A percentile compares a stretch with the other conserved stretches of the same genome.
Conservation (phyloP, 2,113 vertebrate genomes). For the Seriola rivoliana region DNA sequence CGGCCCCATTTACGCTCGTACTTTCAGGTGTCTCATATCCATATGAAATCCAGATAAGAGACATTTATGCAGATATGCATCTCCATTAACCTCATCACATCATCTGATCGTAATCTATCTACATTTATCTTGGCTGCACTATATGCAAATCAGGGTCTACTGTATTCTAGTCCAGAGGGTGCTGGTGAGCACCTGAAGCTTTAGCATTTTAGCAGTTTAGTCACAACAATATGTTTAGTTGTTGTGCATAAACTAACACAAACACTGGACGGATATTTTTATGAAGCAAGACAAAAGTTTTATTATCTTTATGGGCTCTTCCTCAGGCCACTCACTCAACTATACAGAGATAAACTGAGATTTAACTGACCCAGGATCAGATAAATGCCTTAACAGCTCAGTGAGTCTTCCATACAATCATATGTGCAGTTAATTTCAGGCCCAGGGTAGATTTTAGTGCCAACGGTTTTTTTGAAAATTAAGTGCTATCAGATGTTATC, state of each 20-base stretch:
- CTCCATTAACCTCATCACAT: not conserved
- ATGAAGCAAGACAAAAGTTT: not conserved
- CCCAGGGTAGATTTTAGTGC: too few relatives aligned
- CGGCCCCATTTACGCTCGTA: not conserved
- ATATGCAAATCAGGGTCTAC: not conserved
- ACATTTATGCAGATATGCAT: not conserved
- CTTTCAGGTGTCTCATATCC: not conserved
- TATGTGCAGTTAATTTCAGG: not conserved
- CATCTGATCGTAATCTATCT: not conserved
- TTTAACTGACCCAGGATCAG: not conserved
- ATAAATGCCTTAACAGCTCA: not conserved
- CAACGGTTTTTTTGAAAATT: not conserved
- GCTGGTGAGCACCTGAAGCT: not conserved
- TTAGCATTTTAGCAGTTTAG: too few relatives aligned
- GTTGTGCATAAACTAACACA: not conserved
- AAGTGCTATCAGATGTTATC: not conserved
- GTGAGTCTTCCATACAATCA: not conserved
- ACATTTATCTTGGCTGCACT: not conserved
- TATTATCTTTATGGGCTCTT: not conserved
- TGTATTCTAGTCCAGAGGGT: not conserved
- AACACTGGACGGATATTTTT: not conserved
- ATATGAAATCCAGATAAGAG: not conserved
- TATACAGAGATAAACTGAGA: not conserved
- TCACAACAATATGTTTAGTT: not conserved
- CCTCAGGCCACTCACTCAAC: not conserved